Percentiles rank a stretch among this genome's conserved stretches.
phyloP scores from a whole-genome alignment of 2,888 invertebrate species.

The Coremacera marginata region DNA sequence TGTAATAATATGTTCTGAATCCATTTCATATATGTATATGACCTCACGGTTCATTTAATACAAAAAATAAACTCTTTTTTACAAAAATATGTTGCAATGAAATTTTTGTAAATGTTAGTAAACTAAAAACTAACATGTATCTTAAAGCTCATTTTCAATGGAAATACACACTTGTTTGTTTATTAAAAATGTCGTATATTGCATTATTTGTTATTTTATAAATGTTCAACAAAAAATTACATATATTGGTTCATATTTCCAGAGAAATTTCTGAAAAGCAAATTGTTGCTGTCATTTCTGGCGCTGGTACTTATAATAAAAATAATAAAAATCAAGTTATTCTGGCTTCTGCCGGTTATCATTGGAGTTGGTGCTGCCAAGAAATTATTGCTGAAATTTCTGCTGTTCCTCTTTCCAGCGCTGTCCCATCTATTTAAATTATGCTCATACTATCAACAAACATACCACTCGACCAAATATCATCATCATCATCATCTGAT shows the following conservation, averaged over 20 bases:
- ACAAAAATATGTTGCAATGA: too few species aligned
- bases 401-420: constrained; percentile 86
- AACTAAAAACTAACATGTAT: too few species aligned
- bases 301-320: constrained; percentile 83
- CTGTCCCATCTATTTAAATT: constrained; percentile 86
- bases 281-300: constrained; percentile 79
- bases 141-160: too few species aligned
- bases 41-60: too few species aligned
- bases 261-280: constrained; percentile 84
- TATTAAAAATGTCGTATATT: too few species aligned
- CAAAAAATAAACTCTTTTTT: too few species aligned
- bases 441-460: constrained; percentile 85
- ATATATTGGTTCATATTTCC: constrained; percentile 62
- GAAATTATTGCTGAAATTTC: constrained; percentile 83
- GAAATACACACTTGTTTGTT: too few species aligned
- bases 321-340: constrained; percentile 82
- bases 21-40: too few species aligned
- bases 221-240: too few species aligned
- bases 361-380: constrained; percentile 87
- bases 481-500: constrained; percentile 87
- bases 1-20: too few species aligned
- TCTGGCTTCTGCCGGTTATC: constrained; percentile 83
- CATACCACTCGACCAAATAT: constrained; percentile 79
- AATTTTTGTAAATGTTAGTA: too few species aligned
- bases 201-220: too few species aligned